Evolutionary conservation across 2,888 invertebrate genomes (phyloP).

Genomic region (Scelioninae gen. 1): DNA sequence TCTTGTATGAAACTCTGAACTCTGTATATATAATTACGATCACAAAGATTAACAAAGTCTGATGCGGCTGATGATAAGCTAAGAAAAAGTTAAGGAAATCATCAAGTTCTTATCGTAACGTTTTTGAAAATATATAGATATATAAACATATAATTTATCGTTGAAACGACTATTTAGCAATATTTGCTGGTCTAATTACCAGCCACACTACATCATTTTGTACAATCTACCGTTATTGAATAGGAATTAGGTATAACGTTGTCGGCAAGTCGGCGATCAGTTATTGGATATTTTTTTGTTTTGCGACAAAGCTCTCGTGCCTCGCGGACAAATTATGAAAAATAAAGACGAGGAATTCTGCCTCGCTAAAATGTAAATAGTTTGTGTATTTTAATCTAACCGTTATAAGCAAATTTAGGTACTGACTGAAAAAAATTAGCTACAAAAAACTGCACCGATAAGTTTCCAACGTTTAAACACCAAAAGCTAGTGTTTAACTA

Average conservation of each 20-base stretch:
- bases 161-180: slow-evolving; percentile 36
- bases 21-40: slow-evolving; percentile 31
- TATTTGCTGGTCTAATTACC: slow-evolving; percentile 10
- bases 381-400: slow-evolving; percentile 2
- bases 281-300: slow-evolving; percentile 24
- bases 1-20: slow-evolving; percentile 32
- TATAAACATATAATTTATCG: slow-evolving; percentile 12
- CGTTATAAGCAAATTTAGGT: slow-evolving; percentile 30
- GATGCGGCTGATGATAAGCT: slow-evolving; percentile 28
- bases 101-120: slow-evolving; percentile 44
- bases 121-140: slow-evolving; percentile 21
- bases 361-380: slow-evolving; percentile 40
- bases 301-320: slow-evolving; percentile 4
- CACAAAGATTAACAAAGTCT: slow-evolving; percentile 39
- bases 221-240: slow-evolving; percentile 42
- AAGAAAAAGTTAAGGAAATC: slow-evolving; percentile 33
- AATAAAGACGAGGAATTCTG: slow-evolving; percentile 5
- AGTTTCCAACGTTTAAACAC: neutral
- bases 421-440: slow-evolving; percentile 3
- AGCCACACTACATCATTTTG: slow-evolving; percentile 46
- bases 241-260: slow-evolving; percentile 18
- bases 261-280: slow-evolving; percentile 3
- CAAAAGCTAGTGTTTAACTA: neutral
- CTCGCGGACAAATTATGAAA: slow-evolving; percentile 15
- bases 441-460: neutral